Evolutionary conservation across 2,797 vertebrate species (phyloP), one percentile per base, ranked within the genome.

Genomic region (Poeciliopsis paucimaculata): DNA sequence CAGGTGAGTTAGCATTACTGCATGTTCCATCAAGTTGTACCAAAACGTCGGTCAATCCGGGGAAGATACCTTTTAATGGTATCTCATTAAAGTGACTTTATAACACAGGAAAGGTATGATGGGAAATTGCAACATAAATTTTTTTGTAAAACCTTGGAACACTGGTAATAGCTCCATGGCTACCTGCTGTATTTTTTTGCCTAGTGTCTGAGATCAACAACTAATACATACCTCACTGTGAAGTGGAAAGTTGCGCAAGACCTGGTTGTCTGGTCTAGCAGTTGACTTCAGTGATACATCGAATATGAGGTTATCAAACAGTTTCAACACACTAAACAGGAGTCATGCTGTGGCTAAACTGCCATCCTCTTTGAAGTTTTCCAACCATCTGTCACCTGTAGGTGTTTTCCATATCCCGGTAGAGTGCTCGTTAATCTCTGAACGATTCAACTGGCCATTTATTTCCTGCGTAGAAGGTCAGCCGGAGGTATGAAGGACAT

Each of bases 331-430:
- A 39, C 64, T 11, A 31, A 11, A 26, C 20, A 68, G 79, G 47
- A 78, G 79, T 82, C 79, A 79, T 5, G 13, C 84, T 73, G 47
- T 77, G 68, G 49, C 75, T 78, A 82, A 51, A 84, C 70, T 81
- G 34, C 34, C 62, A 41, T 41, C 57, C 80, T 80, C 64, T 72
- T 57, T 82, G 86, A 85, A 18, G 39, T 74, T 71, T 82, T 75
- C 53, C 71, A 64, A 78, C 90, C 88, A 92, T 92, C 91, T 93
- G 91, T 76, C 83, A 85, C 77, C 85, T 84, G 84, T 53, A 84
- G 77, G 81, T 82, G 83, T 82, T 83, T 75, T 68, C 73, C 78
- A 76, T 77, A 78, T 81, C 60, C 18, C 71, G 31, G 70, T 47
- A 79, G 76, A 73, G 23, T 43, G 11, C 60, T 6, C 53, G 20